Evolutionary conservation across 2,888 invertebrate species (phyloP).

Genomic region (Drosophila meridionalis): DNA sequence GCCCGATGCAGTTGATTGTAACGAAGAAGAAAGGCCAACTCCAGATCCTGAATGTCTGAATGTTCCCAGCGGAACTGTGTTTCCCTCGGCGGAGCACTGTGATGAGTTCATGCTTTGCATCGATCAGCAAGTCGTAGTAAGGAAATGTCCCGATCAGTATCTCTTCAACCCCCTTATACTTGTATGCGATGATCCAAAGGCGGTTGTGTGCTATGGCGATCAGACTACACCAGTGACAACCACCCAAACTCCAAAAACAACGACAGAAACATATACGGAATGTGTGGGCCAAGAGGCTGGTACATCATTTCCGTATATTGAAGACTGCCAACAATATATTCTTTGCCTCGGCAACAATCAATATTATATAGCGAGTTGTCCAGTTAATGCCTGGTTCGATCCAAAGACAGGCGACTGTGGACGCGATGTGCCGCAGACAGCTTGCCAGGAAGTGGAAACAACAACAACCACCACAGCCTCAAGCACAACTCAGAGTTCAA

Average conservation of each 20-base stretch:
- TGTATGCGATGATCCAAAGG: slow-evolving; percentile 60
- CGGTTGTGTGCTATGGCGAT: slow-evolving; percentile 46
- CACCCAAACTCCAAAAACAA: neutral
- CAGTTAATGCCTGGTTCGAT: slow-evolving; percentile 64
- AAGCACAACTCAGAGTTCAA: slow-evolving; percentile 20
- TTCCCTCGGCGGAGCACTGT: slow-evolving; percentile 59
- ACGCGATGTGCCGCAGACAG: slow-evolving; percentile 55
- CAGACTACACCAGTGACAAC: slow-evolving; percentile 1
- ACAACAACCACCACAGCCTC: slow-evolving; percentile 31
- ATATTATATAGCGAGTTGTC: slow-evolving; percentile 51
- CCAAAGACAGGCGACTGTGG: slow-evolving; percentile 65
- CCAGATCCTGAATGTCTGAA: slow-evolving; percentile 34
- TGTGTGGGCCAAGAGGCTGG: slow-evolving; percentile 26
- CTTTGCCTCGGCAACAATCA: slow-evolving; percentile 58
- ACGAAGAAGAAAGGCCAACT: neutral
- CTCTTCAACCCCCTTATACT: slow-evolving; percentile 54
- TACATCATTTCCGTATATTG: slow-evolving; percentile 35
- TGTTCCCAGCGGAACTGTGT: slow-evolving; percentile 28
- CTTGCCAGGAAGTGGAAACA: slow-evolving; percentile 43
- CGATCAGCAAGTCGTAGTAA: slow-evolving; percentile 16
- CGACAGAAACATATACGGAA: neutral
- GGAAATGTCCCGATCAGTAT: slow-evolving; percentile 48
- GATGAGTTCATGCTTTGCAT: slow-evolving; percentile 59
- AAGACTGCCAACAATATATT: slow-evolving; percentile 58
- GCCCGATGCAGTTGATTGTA: slow-evolving; percentile 60